Conservation (phyloP, 2,113 vertebrate genomes). For the Eptesicus fuscus region DNA sequence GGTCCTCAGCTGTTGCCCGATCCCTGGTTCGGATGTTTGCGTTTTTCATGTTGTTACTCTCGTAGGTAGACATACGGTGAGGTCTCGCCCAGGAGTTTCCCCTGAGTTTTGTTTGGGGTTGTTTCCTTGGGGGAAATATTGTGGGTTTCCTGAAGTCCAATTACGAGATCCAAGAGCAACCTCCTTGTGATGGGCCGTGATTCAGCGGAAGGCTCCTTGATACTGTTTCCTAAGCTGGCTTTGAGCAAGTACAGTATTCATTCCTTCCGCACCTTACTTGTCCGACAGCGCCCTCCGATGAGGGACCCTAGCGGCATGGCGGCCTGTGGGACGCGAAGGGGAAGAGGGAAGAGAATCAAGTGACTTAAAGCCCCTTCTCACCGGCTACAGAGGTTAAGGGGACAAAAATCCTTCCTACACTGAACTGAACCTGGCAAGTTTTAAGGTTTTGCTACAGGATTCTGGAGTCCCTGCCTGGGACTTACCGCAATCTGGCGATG, state of each 20-base stretch:
- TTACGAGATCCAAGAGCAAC: background rate
- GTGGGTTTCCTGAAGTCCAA: background rate
- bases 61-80: background rate
- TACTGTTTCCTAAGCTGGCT: background rate
- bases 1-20: background rate
- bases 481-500: background rate
- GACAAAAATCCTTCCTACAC: background rate
- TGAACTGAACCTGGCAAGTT: background rate
- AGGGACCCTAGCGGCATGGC: no score
- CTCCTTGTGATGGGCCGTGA: background rate
- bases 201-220: background rate
- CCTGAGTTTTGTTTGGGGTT: background rate
- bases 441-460: background rate
- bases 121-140: background rate
- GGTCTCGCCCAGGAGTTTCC: background rate
- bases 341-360: background rate
- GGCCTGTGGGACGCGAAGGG: background rate
- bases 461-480: background rate
- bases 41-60: background rate
- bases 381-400: background rate
- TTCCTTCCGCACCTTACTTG: background rate
- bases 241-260: background rate
- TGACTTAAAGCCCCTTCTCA: background rate
- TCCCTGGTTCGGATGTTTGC: background rate
- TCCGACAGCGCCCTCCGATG: background rate